Percentiles rank a stretch among this genome's conserved stretches.
Conservation (phyloP, 2,113 vertebrate genomes). For the Hydrochoerus hydrochaeris region DNA sequence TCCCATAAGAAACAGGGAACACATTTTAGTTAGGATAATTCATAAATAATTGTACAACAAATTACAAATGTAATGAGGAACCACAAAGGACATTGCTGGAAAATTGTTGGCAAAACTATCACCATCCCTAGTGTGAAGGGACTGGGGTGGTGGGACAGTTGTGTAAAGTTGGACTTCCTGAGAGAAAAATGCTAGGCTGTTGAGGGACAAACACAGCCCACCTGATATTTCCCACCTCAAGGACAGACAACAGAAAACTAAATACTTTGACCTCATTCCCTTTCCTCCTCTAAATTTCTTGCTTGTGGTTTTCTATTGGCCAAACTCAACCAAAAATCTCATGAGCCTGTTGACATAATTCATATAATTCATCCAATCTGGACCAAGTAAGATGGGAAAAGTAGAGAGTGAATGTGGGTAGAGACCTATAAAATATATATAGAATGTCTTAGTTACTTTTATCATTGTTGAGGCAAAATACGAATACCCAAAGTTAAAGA, state of each 20-base stretch:
- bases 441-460: background rate
- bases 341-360: background rate
- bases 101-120: conserved; percentile 1
- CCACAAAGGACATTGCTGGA: background rate
- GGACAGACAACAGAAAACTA: background rate
- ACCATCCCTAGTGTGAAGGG: background rate
- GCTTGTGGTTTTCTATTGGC: background rate
- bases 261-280: background rate
- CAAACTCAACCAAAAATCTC: background rate
- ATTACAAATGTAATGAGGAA: background rate
- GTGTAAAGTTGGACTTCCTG: background rate
- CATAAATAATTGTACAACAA: background rate
- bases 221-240: background rate
- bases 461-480: background rate
- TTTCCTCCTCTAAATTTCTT: background rate
- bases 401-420: background rate
- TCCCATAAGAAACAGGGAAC: background rate
- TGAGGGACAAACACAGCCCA: background rate
- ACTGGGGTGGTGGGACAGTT: background rate
- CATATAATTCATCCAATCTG: background rate
- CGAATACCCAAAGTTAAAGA: background rate
- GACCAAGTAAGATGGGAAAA: background rate
- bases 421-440: background rate
- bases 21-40: conserved; percentile 8
- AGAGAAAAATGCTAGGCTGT: background rate